Percentiles rank a stretch among this genome's conserved stretches.
Evolutionary conservation across 2,113 vertebrate genomes (phyloP).

Genomic region (Bubo scandiacus): DNA sequence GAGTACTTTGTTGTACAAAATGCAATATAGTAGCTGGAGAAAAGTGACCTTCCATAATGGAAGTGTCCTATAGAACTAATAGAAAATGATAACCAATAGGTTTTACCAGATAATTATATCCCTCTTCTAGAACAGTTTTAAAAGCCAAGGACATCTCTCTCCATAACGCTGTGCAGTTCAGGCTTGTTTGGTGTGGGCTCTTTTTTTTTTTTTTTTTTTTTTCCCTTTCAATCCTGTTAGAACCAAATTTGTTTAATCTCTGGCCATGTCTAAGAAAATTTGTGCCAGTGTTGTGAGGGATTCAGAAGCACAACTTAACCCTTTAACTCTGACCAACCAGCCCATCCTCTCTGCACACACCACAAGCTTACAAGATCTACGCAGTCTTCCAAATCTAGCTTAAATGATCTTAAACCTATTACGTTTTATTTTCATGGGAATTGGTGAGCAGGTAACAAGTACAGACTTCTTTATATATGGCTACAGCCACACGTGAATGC

Average conservation of each 20-base stretch:
- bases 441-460: background rate
- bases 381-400: background rate
- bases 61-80: slow-evolving; percentile 59
- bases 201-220: background rate
- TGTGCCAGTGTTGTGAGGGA: accelerated
- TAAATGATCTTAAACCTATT: background rate
- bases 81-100: slow-evolving; percentile 63
- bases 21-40: background rate
- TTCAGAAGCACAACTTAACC: background rate
- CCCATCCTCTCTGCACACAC: background rate
- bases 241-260: background rate
- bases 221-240: background rate
- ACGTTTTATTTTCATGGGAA: background rate
- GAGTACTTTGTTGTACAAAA: slow-evolving; percentile 24
- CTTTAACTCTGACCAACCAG: background rate
- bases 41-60: slow-evolving; percentile 66
- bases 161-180: background rate
- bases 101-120: slow-evolving; percentile 54
- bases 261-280: background rate
- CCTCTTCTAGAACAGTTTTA: slow-evolving; percentile 28
- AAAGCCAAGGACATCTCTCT: slow-evolving; percentile 35
- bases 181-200: background rate
- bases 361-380: background rate
- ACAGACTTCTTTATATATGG: background rate
- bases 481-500: background rate